Conservation (phyloP, 2,888 invertebrate genomes). For the Drosophila nr. fundita region DNA sequence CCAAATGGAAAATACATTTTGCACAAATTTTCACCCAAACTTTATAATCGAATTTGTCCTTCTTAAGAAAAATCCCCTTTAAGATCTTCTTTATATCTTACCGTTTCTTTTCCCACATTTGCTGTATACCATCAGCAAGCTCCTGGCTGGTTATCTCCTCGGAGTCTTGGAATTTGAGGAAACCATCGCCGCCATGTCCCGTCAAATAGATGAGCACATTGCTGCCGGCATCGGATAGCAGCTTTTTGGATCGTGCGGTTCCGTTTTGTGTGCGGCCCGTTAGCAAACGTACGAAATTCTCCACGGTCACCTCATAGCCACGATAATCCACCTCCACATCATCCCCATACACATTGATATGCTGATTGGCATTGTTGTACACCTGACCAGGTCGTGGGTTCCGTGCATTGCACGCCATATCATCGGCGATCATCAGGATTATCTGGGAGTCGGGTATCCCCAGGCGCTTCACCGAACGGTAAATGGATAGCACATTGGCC, state of each 20-base stretch:
- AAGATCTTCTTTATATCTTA: conserved; percentile 73
- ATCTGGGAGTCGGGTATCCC: conserved; percentile 99
- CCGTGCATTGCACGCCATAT: conserved; percentile 99
- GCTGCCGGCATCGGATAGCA: conserved; percentile 97
- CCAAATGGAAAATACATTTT: background rate
- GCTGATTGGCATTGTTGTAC: conserved; percentile 99
- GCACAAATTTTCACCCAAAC: no score
- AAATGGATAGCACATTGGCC: conserved; percentile 98
- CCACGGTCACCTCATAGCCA: conserved; percentile 98
- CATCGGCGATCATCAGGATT: conserved; percentile 99
- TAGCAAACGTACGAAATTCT: conserved; percentile 97
- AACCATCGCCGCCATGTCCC: conserved; percentile 99
- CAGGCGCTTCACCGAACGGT: conserved; percentile 97
- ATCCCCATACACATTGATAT: conserved; percentile 99
- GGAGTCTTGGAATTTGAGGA: conserved; percentile 99
- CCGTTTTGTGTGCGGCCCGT: conserved; percentile 96
- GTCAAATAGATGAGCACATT: conserved; percentile 98
- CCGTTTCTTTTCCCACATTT: conserved; percentile 99
- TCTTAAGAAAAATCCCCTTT: background rate
- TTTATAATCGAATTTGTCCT: background rate
- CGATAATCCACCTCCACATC: conserved; percentile 99
- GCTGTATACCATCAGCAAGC: conserved; percentile 98
- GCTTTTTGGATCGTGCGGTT: conserved; percentile 97
- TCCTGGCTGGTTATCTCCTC: conserved; percentile 99
- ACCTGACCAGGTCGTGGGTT: conserved; percentile 99